Percentiles rank a stretch among this genome's conserved stretches.
These are phyloP conservation scores for Spondyliosoma cantharus DNA, from an alignment of 2,797 vertebrate genomes.

Conservation along the genomic window DNA sequence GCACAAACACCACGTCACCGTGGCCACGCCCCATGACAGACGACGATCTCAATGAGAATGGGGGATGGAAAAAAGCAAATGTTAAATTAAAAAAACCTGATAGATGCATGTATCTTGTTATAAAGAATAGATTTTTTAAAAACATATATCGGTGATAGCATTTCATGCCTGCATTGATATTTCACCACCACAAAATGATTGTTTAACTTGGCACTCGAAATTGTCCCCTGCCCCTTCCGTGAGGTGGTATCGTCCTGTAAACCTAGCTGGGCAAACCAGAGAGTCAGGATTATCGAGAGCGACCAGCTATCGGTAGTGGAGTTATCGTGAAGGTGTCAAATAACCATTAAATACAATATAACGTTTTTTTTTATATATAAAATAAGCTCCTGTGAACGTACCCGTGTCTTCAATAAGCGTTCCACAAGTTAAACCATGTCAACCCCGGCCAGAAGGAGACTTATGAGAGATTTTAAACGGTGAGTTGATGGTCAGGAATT, in stretches of 20 bases:
- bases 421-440: constrained; percentile 85
- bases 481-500: constrained; percentile 74
- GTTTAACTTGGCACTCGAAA: accelerated
- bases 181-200: accelerated
- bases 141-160: accelerated
- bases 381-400: not conserved
- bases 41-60: not conserved
- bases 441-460: constrained; percentile 95
- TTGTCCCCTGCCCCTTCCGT: accelerated
- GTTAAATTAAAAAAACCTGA: not conserved
- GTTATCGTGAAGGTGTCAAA: constrained; percentile 28
- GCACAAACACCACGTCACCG: constrained; percentile 71
- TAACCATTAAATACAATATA: constrained; percentile 29
- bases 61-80: not conserved
- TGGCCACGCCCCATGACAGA: constrained; percentile 47
- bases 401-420: constrained; percentile 1
- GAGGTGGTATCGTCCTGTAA: constrained; percentile 72
- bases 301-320: not conserved
- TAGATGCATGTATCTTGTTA: accelerated
- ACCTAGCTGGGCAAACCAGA: constrained; percentile 52
- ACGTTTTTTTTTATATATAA: constrained; percentile 5
- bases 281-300: constrained; percentile 49
- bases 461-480: constrained; percentile 99
- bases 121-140: accelerated
- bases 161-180: accelerated